Base-by-base conservation (phyloP, 2,888 invertebrate species). In the Deilephila porcellus region DNA sequence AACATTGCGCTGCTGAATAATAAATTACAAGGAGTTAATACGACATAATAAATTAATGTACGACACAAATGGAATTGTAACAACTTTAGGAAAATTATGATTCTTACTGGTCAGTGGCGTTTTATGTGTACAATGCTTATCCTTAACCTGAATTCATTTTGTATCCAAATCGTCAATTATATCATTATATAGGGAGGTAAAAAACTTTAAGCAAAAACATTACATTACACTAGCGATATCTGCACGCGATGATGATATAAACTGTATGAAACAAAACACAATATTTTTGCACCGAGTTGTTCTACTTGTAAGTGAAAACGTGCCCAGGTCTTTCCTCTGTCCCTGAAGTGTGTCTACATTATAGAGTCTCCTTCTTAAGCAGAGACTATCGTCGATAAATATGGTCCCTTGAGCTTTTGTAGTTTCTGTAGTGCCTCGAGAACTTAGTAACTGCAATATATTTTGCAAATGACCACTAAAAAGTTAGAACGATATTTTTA, bases 1-100 rank as follows among this genome's bases (percentile, higher is more conserved):
- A 63, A 32, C 34, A 63, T 63, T 63, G 63, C n/a, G 63, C 17
- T 34, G 34, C 63, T 63, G n/a, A 63, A 63, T 63, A 37, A 63
- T 63, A 63, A n/a, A 63, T 63, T 34, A 37, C n/a, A 34, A 32
- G 3, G 63, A 37, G 37, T 63, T 37, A 63, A 63, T 63, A 34
- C 34, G 34, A 63, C 37, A 32, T 60, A 62, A 32, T 17, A 62
- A 62, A 32, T 62, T 62, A 62, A 62, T 62, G 32, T 62, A 32
- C 20, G 20, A 63, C n/a, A 34, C 34, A 63, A 34, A 63, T 34
- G 63, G 37, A 63, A 63, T 34, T 34, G 63, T 63, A 62, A 34
- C 17, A 62, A 19, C n/a, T 34, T 62, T 34, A 25, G 29, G 25
- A 29, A 29, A 29, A 25, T 29, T 34, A 8, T 63, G 7, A 34